A percentile compares a stretch with the other conserved stretches of the same genome.
These are phyloP conservation scores for Cosmia trapezina DNA, from an alignment of 2,888 invertebrate genomes.

Conservation along the genomic window DNA sequence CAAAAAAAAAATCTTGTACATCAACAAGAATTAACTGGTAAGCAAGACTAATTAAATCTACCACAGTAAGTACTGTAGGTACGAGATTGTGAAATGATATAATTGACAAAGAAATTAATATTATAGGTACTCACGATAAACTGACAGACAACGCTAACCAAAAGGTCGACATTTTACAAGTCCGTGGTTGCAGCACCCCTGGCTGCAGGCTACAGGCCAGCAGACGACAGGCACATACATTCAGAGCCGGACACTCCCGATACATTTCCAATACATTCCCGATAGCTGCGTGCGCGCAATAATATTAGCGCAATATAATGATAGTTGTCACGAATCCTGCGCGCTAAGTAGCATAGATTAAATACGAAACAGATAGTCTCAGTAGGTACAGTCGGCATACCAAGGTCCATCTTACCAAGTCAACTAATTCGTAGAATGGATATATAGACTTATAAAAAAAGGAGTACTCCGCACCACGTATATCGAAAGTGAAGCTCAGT, in stretches of 20 bases:
- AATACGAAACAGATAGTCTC: conserved; percentile 3
- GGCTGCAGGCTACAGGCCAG: conserved; percentile 16
- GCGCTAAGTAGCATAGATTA: background rate
- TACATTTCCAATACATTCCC: conserved; percentile 7
- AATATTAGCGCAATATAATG: conserved; percentile 22
- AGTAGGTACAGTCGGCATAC: background rate
- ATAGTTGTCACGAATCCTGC: background rate
- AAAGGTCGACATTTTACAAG: background rate
- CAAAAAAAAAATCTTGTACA: background rate
- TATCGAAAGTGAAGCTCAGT: too few species aligned
- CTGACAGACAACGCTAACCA: conserved; percentile 8
- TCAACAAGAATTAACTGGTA: background rate
- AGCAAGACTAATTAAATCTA: background rate
- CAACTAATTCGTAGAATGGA: too few species aligned
- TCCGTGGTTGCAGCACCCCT: background rate
- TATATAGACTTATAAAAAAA: too few species aligned
- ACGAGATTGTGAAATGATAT: background rate
- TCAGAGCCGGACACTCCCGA: conserved; percentile 25
- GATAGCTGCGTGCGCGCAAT: conserved; percentile 22
- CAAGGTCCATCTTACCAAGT: too few species aligned
- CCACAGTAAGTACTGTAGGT: background rate
- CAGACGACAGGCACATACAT: conserved; percentile 36
- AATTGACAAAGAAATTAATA: background rate
- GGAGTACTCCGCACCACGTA: too few species aligned
- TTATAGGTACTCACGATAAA: background rate